Evolutionary conservation across 1,140 invertebrate genomes (phyloP), one percentile per base, ranked within the genome.

Genomic region (Cherax quadricarinatus): DNA sequence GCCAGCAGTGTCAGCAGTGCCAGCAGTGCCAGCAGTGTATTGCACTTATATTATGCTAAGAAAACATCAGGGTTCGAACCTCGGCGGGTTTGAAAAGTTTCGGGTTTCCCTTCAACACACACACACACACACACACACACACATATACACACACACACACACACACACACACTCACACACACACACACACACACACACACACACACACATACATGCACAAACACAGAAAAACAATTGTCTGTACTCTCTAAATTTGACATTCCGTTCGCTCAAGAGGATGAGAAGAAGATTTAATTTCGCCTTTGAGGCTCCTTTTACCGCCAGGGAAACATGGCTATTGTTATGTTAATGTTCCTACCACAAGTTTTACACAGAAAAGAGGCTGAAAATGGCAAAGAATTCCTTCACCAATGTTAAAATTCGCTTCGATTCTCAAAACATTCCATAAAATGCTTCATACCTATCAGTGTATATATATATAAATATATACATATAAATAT

Each of bases 401-500:
- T 66, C 18, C 18, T 66, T 18, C 62, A 66, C 12, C 16, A 66
- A 66, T 66, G 18, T 66, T 66, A 66, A 16, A 18, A 66, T 66
- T 66, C 62, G 12, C 62, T 5, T 66, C 62, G 18, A 16, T 66
- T 16, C 18, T 5, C 5, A 16, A 66, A 66, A 66, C 14, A 18
- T 66, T 10, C 10, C 16, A 16, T 66, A 5, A 18, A 10, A 66
- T 4, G 18, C 3, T 16, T 18, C 18, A 9, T 16, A 24, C 18
- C 12, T 78, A 60, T 81, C 12, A 62, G 18, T 81, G 14, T 81
- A 48, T 78, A 48, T 79, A n/a, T 62, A 48, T 88, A 5, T 78
- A 57, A 30, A 51, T 81, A 57, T 88, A 30, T 73, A 57, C 57
- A 57, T 81, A 51, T 78, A 57, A 78, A 41, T 81, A 57, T 78